Evolutionary conservation across 2,797 vertebrate genomes (phyloP).

Genomic region (Peromyscus eremicus): DNA sequence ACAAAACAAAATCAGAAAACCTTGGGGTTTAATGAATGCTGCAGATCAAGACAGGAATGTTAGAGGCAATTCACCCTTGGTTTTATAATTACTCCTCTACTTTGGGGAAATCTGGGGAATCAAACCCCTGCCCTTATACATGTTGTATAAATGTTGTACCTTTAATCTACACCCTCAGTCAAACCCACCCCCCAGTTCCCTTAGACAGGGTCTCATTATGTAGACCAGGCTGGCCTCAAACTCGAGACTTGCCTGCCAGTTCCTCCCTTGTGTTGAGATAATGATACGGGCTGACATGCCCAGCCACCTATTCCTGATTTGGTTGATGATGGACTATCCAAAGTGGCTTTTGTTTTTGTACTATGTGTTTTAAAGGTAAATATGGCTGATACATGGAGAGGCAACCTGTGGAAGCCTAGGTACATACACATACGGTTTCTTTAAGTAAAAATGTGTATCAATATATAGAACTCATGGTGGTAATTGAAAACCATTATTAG

Average conservation of each 20-base stretch:
- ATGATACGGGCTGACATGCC: too few relatives aligned
- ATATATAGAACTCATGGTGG: neutral
- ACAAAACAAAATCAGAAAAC: neutral
- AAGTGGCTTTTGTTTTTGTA: neutral
- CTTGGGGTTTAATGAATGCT: neutral
- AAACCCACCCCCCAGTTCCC: too few relatives aligned
- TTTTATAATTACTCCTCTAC: neutral
- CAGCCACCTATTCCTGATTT: neutral
- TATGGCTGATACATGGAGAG: neutral
- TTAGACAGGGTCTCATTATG: neutral
- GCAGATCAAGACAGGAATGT: neutral
- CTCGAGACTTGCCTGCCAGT: neutral
- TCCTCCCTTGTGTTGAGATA: too few relatives aligned
- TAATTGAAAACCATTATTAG: neutral
- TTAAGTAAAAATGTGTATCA: neutral
- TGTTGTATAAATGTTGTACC: neutral
- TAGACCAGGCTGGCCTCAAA: neutral
- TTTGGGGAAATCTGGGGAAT: neutral
- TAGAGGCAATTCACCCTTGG: neutral
- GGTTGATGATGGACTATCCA: neutral
- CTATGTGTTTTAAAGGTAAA: neutral
- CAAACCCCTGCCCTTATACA: neutral
- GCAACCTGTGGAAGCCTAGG: neutral
- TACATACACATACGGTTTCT: neutral
- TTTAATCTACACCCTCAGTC: neutral